Base-by-base conservation (phyloP, 2,797 vertebrate genomes). In the Gallinago stenura region DNA sequence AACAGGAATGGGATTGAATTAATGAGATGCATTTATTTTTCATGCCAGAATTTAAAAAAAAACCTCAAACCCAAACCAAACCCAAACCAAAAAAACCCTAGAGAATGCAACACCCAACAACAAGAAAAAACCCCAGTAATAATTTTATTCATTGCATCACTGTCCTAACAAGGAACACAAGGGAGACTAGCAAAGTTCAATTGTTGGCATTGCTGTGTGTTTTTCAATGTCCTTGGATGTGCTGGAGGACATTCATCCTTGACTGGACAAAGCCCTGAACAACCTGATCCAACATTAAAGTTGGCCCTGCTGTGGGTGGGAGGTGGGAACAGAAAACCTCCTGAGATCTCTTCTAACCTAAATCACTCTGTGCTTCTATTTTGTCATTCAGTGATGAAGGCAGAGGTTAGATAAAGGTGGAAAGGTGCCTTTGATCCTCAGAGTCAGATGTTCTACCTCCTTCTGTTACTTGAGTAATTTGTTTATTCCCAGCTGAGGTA, bases 31-130 rank as follows among this genome's bases (percentile, higher is more conserved):
- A 30, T 54, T 72, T 50, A 26, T 66, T 65, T 73, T 57, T 85
- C 37, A 11, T 48, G 19, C 4, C 53, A 76, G 17, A 66, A 28
- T 25, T 8, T 7, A 8, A 12, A 17, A 37, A 61, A 58, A 61
- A 58, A 58, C 11, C 19, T 19, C 33, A 31, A 54, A 20, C 21
- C 0, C 2, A 25, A 58, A 35, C n/a, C 57, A 25, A 57, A 4
- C 21, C 0, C 2, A 20, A 4, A 16, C 0, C 48, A 1, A 28
- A n/a, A 21, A 43, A 2, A 0, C 1, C 15, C 17, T 37, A 61
- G 39, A 43, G 61, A 43, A 10, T 28, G 10, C 28, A 31, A 31
- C 13, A 0, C 2, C 3, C 26, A 80, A 18, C 5, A n/a, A 22
- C 5, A 13, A 1, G 28, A 2, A 28, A 43, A 24, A 58, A 2